phyloP scores from a whole-genome alignment of 1,140 invertebrate species.

The Ceratosolen fusciceps region DNA sequence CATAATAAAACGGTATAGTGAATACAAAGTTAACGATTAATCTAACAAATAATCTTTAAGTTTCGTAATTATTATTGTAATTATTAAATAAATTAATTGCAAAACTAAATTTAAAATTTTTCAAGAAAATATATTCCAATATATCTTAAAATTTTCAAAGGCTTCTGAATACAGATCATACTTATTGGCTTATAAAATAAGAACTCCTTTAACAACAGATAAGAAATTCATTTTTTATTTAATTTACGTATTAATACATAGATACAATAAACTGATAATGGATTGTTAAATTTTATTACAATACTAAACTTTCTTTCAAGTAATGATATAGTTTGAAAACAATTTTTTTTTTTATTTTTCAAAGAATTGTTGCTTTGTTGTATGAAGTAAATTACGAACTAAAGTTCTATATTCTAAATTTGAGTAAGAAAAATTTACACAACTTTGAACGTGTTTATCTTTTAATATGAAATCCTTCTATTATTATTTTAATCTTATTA shows the following conservation, averaged over 20 bases:
- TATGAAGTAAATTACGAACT: not conserved
- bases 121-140: not conserved
- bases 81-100: too few relatives aligned
- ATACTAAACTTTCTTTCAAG: not conserved
- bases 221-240: not conserved
- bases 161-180: not conserved
- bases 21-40: too few relatives aligned
- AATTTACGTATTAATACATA: not conserved
- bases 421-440: slow-evolving; percentile 13
- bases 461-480: not conserved
- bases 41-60: too few relatives aligned
- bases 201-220: not conserved
- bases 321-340: too few relatives aligned
- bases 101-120: too few relatives aligned
- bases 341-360: too few relatives aligned
- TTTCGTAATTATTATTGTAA: too few relatives aligned
- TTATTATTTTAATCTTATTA: not conserved
- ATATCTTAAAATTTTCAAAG: slow-evolving; percentile 3
- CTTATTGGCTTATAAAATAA: slow-evolving; percentile 31
- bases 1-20: too few relatives aligned
- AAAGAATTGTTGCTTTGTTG: too few relatives aligned
- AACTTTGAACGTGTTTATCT: not conserved
- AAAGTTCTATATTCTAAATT: not conserved
- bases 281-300: not conserved
- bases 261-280: not conserved